Percentiles rank a stretch among this genome's conserved stretches.
These are phyloP conservation scores for Sphaerophoria rueppellii DNA, from an alignment of 2,888 invertebrate species.

Conservation along the genomic window DNA sequence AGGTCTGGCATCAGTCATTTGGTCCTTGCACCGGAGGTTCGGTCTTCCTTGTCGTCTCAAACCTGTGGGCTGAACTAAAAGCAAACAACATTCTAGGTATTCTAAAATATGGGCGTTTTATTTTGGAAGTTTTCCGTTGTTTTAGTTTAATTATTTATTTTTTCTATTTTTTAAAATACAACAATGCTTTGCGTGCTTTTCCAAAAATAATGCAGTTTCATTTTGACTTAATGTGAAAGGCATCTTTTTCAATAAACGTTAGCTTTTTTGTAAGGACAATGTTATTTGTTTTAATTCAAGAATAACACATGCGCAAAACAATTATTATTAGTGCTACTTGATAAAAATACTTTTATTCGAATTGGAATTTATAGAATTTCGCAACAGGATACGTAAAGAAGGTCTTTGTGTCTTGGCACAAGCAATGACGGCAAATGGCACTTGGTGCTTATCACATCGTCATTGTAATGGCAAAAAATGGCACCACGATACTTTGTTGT, in stretches of 20 bases:
- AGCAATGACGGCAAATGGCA: conserved; percentile 72
- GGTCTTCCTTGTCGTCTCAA: too few species aligned
- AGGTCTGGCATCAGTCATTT: too few species aligned
- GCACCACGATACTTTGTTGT: conserved; percentile 64
- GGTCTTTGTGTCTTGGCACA: conserved; percentile 74
- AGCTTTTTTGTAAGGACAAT: conserved; percentile 25
- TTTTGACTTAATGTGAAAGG: not conserved
- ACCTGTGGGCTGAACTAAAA: not conserved
- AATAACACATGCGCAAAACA: conserved; percentile 41
- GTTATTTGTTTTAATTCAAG: conserved; percentile 9
- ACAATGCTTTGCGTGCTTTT: conserved; percentile 62
- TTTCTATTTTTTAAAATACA: conserved; percentile 60
- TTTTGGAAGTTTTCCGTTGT: conserved; percentile 44
- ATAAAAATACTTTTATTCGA: conserved; percentile 30
- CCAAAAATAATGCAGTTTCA: conserved; percentile 44
- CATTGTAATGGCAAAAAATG: conserved; percentile 65
- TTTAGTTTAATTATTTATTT: conserved; percentile 23
- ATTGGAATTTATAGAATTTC: conserved; percentile 75
- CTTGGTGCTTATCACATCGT: conserved; percentile 47
- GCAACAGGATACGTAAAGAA: conserved; percentile 75
- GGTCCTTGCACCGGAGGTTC: too few species aligned
- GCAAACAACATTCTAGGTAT: conserved; percentile 45
- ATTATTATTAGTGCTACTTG: conserved; percentile 42
- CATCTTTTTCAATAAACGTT: conserved; percentile 32
- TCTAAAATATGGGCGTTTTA: conserved; percentile 68